Evolutionary conservation across 2,113 vertebrate genomes (phyloP).

Genomic region (Brienomyrus longianalis): DNA sequence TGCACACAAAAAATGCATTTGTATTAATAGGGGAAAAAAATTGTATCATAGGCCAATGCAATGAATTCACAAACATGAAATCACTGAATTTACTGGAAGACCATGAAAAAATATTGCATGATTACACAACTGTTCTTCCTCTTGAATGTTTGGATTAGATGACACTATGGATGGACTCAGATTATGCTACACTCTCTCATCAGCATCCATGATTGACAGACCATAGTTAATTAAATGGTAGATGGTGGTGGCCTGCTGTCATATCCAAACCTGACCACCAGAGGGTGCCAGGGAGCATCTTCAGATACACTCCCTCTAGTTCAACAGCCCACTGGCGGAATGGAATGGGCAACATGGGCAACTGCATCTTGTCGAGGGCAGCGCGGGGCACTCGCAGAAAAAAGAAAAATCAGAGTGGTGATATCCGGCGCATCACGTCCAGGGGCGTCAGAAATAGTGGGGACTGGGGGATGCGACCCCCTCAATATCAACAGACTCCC

Average conservation of each 20-base stretch:
- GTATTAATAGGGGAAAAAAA: neutral
- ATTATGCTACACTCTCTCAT: neutral
- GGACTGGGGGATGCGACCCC: neutral
- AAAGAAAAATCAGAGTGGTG: neutral
- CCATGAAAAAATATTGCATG: neutral
- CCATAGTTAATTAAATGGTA: neutral
- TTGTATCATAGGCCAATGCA: neutral
- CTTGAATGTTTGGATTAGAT: neutral
- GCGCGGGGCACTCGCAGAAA: neutral
- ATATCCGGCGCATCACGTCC: neutral
- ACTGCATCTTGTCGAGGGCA: too few species aligned
- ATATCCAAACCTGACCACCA: neutral
- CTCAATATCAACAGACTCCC: neutral
- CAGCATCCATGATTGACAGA: neutral
- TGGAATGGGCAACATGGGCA: neutral
- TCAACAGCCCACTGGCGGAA: neutral
- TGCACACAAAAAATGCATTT: neutral
- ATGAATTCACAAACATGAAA: neutral
- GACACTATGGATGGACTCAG: neutral
- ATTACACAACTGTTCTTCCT: neutral
- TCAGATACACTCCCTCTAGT: neutral
- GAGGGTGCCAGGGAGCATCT: neutral
- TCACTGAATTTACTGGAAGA: neutral
- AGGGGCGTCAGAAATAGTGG: neutral
- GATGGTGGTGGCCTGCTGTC: neutral